These are phyloP conservation scores for Simalia tracyae DNA, from an alignment of 2,797 vertebrate genomes.

Conservation along the genomic window DNA sequence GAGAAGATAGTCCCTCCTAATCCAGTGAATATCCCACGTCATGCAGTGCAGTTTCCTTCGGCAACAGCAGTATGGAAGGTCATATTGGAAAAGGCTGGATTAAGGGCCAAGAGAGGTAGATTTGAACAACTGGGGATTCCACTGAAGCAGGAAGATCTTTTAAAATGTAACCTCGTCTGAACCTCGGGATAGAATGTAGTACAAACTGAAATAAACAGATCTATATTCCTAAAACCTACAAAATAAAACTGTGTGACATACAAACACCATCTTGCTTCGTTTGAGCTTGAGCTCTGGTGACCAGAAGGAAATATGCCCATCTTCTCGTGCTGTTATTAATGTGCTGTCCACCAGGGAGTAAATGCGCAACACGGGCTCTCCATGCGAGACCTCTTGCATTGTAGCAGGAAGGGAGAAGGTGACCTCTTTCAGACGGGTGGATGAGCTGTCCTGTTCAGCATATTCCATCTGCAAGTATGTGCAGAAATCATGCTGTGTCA, in stretches of 20 bases:
- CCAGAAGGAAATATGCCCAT: slow-evolving; percentile 80
- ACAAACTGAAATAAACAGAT: background rate
- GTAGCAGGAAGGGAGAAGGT: slow-evolving; percentile 76
- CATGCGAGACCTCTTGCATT: slow-evolving; percentile 55
- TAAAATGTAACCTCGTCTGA: background rate
- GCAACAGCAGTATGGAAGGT: background rate
- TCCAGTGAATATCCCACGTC: background rate
- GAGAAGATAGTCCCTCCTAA: background rate
- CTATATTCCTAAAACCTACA: background rate
- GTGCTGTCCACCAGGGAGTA: slow-evolving; percentile 69
- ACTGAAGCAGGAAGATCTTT: background rate
- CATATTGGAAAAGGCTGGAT: background rate
- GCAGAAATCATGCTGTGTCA: slow-evolving; percentile 78
- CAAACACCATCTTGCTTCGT: slow-evolving; percentile 80
- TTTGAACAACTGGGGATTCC: background rate
- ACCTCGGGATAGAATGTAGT: background rate
- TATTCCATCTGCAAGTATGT: slow-evolving; percentile 77
- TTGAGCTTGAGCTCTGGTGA: slow-evolving; percentile 78
- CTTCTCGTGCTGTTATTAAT: slow-evolving; percentile 78
- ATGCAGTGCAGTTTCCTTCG: background rate
- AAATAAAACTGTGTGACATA: slow-evolving; percentile 68
- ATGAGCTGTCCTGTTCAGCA: slow-evolving; percentile 70
- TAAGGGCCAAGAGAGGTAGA: background rate
- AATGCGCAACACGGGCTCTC: slow-evolving; percentile 71
- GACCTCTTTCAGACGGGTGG: slow-evolving; percentile 66